Evolutionary conservation across 2,888 invertebrate genomes (phyloP).

Genomic region (Drosophila phalerata): DNA sequence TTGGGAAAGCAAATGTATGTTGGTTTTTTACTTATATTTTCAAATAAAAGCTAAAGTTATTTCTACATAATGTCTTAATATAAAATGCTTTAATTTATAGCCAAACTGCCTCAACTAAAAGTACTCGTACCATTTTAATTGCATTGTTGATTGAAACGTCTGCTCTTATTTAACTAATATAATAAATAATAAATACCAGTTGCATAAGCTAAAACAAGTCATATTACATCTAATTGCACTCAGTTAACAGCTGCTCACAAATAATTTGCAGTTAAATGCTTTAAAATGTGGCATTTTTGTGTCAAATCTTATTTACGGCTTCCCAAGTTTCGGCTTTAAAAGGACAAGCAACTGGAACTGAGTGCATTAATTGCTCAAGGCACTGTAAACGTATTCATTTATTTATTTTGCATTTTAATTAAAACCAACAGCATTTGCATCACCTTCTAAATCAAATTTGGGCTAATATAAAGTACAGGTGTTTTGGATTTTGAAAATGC

Average conservation of each 20-base stretch:
- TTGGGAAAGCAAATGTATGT: no score
- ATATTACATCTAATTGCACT: constrained; percentile 26
- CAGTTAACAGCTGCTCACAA: constrained; percentile 34
- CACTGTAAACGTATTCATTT: constrained; percentile 35
- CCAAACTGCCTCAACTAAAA: no score
- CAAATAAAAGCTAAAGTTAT: no score
- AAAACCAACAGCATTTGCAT: constrained; percentile 36
- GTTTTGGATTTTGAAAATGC: constrained; percentile 56
- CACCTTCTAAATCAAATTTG: constrained; percentile 19
- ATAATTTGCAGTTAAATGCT: constrained; percentile 10
- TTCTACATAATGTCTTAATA: neutral
- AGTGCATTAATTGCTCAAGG: constrained; percentile 22
- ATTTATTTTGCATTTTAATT: constrained; percentile 53
- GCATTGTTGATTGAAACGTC: neutral
- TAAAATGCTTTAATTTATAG: neutral
- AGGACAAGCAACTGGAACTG: constrained; percentile 7
- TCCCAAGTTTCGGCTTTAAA: neutral
- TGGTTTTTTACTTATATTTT: neutral
- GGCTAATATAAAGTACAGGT: constrained; percentile 40
- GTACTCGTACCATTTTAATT: no score
- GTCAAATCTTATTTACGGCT: constrained; percentile 22
- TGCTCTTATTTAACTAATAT: neutral
- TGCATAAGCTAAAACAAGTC: neutral
- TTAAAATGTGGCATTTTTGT: constrained; percentile 24
- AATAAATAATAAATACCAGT: constrained; percentile 25